A percentile compares a stretch with the other conserved stretches of the same genome.
Conservation (phyloP, 1,140 invertebrate genomes). For the Bombus picipes region DNA sequence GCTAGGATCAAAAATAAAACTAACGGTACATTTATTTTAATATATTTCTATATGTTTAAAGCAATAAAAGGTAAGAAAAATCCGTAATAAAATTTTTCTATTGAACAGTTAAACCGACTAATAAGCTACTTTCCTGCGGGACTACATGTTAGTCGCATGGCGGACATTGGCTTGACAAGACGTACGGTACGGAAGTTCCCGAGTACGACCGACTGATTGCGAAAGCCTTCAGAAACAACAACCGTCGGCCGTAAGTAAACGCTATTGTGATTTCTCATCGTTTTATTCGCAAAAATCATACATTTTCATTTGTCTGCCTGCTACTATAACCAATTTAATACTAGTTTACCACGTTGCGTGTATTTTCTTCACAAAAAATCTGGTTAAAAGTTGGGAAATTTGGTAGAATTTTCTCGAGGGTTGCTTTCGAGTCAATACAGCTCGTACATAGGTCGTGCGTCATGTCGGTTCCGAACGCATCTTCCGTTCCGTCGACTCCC, state of each 20-base stretch:
- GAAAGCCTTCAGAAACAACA: conserved; percentile 82
- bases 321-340: conserved; percentile 13
- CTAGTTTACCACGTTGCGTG: conserved; percentile 20
- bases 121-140: not conserved
- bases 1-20: conserved; percentile 56
- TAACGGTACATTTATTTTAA: conserved; percentile 5
- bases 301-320: conserved; percentile 12
- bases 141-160: conserved; percentile 37
- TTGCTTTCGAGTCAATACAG: conserved; percentile 40
- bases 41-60: not conserved
- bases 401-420: conserved; percentile 56
- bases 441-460: conserved; percentile 70
- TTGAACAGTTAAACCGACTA: not conserved
- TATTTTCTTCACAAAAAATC: not conserved
- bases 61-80: not conserved
- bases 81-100: conserved; percentile 26
- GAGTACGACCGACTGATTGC: conserved; percentile 76
- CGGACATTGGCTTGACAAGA: conserved; percentile 58
- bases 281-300: conserved; percentile 61
- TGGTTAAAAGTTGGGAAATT: not conserved
- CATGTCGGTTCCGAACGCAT: conserved; percentile 69
- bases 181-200: conserved; percentile 68
- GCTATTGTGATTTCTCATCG: conserved; percentile 68
- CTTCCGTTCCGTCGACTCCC: conserved; percentile 16
- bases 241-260: conserved; percentile 82